Percentiles rank a stretch among this genome's conserved stretches.
These are phyloP conservation scores for Theristicus caerulescens DNA, from an alignment of 2,113 vertebrate species.

Conservation along the genomic window DNA sequence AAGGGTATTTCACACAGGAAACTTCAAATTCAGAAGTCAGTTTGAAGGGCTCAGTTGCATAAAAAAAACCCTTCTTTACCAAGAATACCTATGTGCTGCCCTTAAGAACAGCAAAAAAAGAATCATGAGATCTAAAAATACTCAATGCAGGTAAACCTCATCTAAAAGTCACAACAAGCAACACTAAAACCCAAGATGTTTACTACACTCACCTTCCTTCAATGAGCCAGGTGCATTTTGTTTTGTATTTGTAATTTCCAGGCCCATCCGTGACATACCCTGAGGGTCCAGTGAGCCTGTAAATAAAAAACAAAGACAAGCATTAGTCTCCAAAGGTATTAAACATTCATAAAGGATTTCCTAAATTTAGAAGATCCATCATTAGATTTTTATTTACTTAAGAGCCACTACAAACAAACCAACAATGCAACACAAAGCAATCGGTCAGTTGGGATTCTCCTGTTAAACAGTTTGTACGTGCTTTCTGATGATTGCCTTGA, in stretches of 20 bases:
- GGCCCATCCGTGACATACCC: constrained; percentile 93
- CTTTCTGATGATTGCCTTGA: too few relatives aligned
- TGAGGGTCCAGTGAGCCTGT: constrained; percentile 87
- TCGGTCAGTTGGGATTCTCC: neutral
- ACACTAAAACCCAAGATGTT: neutral
- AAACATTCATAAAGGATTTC: neutral
- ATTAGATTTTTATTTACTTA: neutral
- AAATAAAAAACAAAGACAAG: constrained; percentile 7
- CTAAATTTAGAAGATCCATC: neutral
- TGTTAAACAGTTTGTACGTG: neutral
- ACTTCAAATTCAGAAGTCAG: neutral
- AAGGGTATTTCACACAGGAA: neutral
- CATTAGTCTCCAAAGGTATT: neutral
- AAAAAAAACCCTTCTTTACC: neutral
- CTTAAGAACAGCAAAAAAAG: neutral
- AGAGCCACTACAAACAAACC: neutral
- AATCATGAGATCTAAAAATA: neutral
- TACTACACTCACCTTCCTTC: constrained; percentile 88
- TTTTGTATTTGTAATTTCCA: constrained; percentile 98
- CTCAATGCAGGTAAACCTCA: neutral
- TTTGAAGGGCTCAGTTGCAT: neutral
- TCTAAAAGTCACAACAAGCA: neutral
- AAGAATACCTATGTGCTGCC: neutral
- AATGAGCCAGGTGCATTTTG: constrained; percentile 98
- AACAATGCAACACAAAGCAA: neutral